Evolutionary conservation across 2,113 vertebrate genomes (phyloP), one percentile per base, ranked within the genome.

Genomic region (Tupaia tana): DNA sequence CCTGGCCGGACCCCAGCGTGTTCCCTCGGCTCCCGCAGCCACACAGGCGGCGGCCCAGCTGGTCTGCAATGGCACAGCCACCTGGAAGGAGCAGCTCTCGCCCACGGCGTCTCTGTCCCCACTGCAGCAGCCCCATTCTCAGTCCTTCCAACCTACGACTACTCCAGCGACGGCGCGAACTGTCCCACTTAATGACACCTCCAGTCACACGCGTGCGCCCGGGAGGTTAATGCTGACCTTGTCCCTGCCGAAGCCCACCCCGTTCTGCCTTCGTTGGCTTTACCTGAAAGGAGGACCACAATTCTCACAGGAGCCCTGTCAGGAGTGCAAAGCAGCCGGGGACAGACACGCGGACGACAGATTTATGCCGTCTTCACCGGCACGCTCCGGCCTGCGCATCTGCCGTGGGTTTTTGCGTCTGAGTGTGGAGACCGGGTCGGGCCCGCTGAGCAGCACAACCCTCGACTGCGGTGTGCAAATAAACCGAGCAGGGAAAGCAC

Each of bases 1-100:
- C 13, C 1, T 0, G 3, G 75, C 91, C 56, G 1, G 4, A 58
- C 20, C 91, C 94, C 75, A 34, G 27, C 74, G 34, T 64, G 59
- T 63, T 12, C 18, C 18, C 85, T 7, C 66, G 81, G 3, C 22
- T 5, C 34, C 34, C 64, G 4, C 80, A 29, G 80, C 61, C 82
- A 93, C 95, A 91, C 95, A 91, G 97, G 89, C 86, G 97, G 96
- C 10, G 1, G 86, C 96, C 96, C 97, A 97, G 97, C 96, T 96
- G 97, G 96, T 83, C 89, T 3, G 79, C 75, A 15, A 24, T 64
- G 96, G 96, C 97, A 96, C 83, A 79, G 95, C 74, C 75, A 11
- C 16, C 69, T 78, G 79, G 74, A 74, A 81, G 91, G 18, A 59
- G 74, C 88, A 43, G 43, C 43, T 43, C 43, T 43, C 43, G 5